Evolutionary conservation across 2,888 invertebrate genomes (phyloP).

Genomic region (Endomychus coccineus): DNA sequence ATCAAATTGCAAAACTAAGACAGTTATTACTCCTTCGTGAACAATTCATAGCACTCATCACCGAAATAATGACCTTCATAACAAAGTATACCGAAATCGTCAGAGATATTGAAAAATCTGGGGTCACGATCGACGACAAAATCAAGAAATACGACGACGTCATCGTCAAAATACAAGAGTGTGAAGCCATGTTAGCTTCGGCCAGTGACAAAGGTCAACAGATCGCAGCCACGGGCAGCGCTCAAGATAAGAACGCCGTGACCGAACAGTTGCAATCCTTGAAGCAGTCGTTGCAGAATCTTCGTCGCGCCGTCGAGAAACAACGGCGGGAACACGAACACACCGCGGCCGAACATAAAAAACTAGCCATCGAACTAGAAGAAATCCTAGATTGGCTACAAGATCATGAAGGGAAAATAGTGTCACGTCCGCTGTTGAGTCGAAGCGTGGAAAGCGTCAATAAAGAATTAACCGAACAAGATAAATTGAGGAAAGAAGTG

Average conservation of each 20-base stretch:
- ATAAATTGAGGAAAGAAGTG: conserved; percentile 60
- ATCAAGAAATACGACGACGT: conserved; percentile 82
- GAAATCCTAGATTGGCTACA: conserved; percentile 78
- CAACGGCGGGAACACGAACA: conserved; percentile 82
- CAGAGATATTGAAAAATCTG: conserved; percentile 76
- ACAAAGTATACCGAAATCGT: conserved; percentile 80
- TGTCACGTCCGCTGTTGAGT: conserved; percentile 74
- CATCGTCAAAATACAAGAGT: conserved; percentile 80
- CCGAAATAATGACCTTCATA: conserved; percentile 82
- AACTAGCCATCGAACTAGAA: conserved; percentile 75
- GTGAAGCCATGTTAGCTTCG: conserved; percentile 77
- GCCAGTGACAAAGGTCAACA: conserved; percentile 90
- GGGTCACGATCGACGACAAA: conserved; percentile 75
- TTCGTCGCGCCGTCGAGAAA: conserved; percentile 75
- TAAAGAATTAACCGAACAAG: conserved; percentile 71
- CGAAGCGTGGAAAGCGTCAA: conserved; percentile 74
- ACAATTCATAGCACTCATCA: conserved; percentile 79
- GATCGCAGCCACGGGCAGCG: conserved; percentile 83
- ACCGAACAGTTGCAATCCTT: conserved; percentile 81
- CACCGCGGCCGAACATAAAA: conserved; percentile 80
- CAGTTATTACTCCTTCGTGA: conserved; percentile 75
- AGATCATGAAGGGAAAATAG: conserved; percentile 70
- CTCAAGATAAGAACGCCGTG: conserved; percentile 78
- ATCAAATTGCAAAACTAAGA: conserved; percentile 73
- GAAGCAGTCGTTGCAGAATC: conserved; percentile 72